Evolutionary conservation across 2,113 vertebrate species (phyloP), one percentile per base, ranked within the genome.

Genomic region (Delphinapterus leucas): DNA sequence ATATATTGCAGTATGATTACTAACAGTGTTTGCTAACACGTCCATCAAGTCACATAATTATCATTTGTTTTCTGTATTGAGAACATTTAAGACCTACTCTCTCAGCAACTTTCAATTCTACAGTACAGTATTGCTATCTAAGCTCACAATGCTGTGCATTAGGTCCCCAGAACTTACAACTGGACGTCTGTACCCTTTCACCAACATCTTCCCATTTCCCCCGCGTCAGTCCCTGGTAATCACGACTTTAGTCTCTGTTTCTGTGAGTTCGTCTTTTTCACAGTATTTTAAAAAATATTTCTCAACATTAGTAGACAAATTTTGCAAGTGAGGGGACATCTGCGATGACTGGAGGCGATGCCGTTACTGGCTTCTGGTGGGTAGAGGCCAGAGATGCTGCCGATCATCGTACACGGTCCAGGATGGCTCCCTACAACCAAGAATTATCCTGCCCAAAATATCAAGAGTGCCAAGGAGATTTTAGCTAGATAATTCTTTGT

Each of bases 171-270:
- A 20, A 70, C 25, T 47, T 49, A 36, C 25, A 33, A 68, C 49
- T 70, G 6, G 25, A 61, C 38, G 33, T 85, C 23, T 49, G 20
- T 53, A 33, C 1, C 14, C 26, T 88, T 47, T 61, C 31, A 36
- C 17, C 61, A 38, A 25, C 4, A 61, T 38, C 74, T 88, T 25
- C 6, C 5, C 28, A 13, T 36, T 55, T 36, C 20, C 18, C 21
- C 20, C 1, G 8, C 8, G 0, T 12, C 2, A 41, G 4, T 1
- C 47, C 28, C 28, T 80, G 55, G 28, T 63, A 71, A 41, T 53
- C 8, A 58, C 3, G 44, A 63, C 73, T 74, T 14, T 58, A 81
- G 13, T 91, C 15, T 79, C 63, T 61, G 2, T 91, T 23, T 67
- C 44, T 58, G 36, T 3, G n/a, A 47, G 2, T 67, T 87, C 2